Percentiles rank a stretch among this genome's conserved stretches.
These are phyloP conservation scores for Camelus dromedarius DNA, from an alignment of 2,113 vertebrate species.

Conservation along the genomic window DNA sequence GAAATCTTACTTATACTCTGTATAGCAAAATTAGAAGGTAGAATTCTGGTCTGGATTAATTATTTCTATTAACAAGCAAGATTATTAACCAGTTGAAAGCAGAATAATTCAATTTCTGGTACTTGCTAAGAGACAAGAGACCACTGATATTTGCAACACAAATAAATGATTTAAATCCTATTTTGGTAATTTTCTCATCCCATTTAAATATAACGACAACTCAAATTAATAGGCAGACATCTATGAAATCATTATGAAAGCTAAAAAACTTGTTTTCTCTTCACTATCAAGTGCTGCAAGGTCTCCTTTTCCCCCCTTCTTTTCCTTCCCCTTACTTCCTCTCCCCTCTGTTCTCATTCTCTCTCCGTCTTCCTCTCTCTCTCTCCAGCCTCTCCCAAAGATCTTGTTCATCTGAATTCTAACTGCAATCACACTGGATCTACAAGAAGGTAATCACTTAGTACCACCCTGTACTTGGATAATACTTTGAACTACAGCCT, in stretches of 20 bases:
- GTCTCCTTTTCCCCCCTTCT: not conserved
- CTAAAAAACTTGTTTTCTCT: not conserved
- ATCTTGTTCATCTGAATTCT: not conserved
- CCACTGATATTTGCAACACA: not conserved
- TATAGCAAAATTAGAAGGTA: constrained; percentile 38
- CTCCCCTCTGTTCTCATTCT: not conserved
- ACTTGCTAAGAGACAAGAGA: constrained; percentile 2
- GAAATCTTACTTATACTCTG: not conserved
- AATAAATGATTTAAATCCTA: not conserved
- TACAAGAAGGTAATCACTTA: constrained; percentile 7
- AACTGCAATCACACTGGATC: not conserved
- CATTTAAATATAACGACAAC: not conserved
- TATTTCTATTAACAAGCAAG: constrained; percentile 45
- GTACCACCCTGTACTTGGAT: not conserved
- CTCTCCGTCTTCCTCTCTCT: accelerated
- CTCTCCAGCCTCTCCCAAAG: not conserved
- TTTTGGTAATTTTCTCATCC: not conserved
- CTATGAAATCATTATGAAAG: constrained; percentile 25
- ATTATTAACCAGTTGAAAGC: constrained; percentile 26
- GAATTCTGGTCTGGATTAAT: constrained; percentile 21
- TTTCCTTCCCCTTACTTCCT: not conserved
- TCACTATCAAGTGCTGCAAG: not conserved
- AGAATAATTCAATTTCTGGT: constrained; percentile 27
- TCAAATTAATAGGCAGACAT: not conserved
- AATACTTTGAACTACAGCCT: constrained; percentile 28